Percentiles rank a stretch among this genome's conserved stretches.
Conservation (phyloP, 2,113 vertebrate genomes). For the Spermophilus dauricus region DNA sequence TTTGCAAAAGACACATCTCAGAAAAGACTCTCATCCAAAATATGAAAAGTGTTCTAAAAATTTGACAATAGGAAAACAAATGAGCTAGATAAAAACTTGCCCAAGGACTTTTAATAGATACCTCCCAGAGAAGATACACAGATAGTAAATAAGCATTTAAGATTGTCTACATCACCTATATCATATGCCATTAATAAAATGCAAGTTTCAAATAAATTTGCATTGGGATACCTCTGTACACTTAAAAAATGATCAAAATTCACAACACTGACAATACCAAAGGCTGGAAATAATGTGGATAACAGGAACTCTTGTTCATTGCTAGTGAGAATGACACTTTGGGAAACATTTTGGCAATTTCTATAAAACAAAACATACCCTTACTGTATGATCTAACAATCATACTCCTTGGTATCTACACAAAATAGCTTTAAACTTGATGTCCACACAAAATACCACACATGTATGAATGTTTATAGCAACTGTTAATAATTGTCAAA, state of each 20-base stretch:
- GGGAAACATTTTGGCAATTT: not conserved
- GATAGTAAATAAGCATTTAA: not conserved
- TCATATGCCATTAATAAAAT: not conserved
- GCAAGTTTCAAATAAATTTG: not conserved
- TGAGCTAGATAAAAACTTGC: not conserved
- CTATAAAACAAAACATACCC: not conserved
- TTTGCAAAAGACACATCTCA: not conserved
- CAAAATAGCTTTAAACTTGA: not conserved
- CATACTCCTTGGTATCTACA: not conserved
- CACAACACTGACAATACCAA: not conserved
- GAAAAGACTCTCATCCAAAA: not conserved
- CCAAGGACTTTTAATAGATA: not conserved
- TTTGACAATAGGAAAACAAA: not conserved
- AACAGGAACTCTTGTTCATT: not conserved
- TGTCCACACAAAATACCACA: not conserved
- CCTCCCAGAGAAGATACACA: not conserved
- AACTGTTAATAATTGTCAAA: not conserved
- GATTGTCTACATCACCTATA: not conserved
- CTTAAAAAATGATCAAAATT: not conserved
- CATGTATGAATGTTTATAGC: not conserved
- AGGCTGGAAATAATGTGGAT: not conserved
- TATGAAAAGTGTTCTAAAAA: not conserved
- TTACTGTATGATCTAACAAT: not conserved
- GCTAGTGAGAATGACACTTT: not conserved
- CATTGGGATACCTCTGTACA: not conserved